Conservation (phyloP, 2,888 invertebrate genomes). For the Dasypogon diadema region DNA sequence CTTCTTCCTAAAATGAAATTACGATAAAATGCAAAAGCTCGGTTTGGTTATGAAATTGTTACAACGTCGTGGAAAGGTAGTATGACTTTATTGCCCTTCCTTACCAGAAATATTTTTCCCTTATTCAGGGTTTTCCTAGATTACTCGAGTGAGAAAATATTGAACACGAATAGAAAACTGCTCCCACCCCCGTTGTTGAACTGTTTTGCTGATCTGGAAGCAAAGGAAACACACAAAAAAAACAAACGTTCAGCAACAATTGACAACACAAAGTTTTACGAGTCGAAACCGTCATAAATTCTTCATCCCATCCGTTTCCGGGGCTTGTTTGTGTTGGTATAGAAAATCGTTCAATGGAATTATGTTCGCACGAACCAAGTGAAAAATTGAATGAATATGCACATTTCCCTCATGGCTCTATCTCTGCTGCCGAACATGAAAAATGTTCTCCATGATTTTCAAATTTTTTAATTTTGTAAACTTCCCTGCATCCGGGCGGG, state of each 20-base stretch:
- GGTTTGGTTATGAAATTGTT: neutral
- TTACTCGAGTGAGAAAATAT: neutral
- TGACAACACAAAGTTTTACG: slow-evolving; percentile 37
- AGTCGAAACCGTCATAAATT: slow-evolving; percentile 40
- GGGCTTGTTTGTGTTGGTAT: neutral
- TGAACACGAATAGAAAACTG: neutral
- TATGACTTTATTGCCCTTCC: neutral
- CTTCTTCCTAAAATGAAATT: neutral
- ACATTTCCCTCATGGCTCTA: slow-evolving; percentile 45
- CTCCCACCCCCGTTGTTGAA: neutral
- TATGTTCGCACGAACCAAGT: slow-evolving; percentile 25
- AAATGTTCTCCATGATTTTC: slow-evolving; percentile 44
- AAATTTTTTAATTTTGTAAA: slow-evolving; percentile 45
- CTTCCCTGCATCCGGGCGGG: slow-evolving; percentile 23
- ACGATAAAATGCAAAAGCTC: neutral
- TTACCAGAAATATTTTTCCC: neutral
- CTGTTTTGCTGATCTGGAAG: too few species aligned
- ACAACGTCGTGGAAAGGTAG: neutral
- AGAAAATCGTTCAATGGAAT: neutral
- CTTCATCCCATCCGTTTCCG: slow-evolving; percentile 40
- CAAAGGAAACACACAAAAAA: neutral
- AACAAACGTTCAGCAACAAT: slow-evolving; percentile 38
- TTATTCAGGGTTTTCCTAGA: neutral
- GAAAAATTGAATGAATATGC: slow-evolving; percentile 45
- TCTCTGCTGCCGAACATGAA: slow-evolving; percentile 27